Percentiles rank a stretch among this genome's conserved stretches.
These are phyloP conservation scores for Drepana arcuata DNA, from an alignment of 1,140 invertebrate genomes.

Conservation along the genomic window DNA sequence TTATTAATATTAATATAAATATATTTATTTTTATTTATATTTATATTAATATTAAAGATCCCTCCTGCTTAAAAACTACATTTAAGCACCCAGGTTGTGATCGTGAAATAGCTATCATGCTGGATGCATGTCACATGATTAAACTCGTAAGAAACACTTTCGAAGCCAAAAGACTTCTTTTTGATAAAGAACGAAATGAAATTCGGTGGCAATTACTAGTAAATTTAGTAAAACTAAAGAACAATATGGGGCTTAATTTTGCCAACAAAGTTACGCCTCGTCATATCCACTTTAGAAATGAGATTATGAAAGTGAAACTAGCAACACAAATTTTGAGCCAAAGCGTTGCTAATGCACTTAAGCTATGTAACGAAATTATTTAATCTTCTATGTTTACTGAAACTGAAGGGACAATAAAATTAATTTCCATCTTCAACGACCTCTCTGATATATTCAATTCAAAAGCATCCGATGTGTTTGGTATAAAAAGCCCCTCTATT, in stretches of 20 bases:
- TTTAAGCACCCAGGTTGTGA: constrained; percentile 13
- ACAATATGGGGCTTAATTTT: constrained; percentile 11
- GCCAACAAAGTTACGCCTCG: constrained; percentile 16
- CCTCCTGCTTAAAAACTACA: constrained; percentile 9
- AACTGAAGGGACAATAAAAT: constrained; percentile 13
- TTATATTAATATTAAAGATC: constrained; percentile 2
- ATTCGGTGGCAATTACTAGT: constrained; percentile 14
- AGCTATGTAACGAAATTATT: constrained; percentile 10
- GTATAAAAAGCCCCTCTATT: constrained; percentile 12
- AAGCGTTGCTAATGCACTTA: constrained; percentile 16
- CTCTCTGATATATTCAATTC: constrained; percentile 22
- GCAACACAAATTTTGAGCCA: constrained; percentile 15
- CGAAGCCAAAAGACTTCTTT: constrained; percentile 14
- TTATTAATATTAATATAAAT: too few relatives aligned
- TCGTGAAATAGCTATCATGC: constrained; percentile 10
- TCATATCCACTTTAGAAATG: constrained; percentile 18
- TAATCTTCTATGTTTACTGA: constrained; percentile 10
- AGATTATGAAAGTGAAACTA: constrained; percentile 23
- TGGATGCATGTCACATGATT: constrained; percentile 15
- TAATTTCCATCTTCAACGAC: constrained; percentile 19
- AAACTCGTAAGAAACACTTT: constrained; percentile 18
- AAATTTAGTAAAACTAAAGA: constrained; percentile 18
- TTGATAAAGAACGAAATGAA: constrained; percentile 8
- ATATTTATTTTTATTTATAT: too few relatives aligned
- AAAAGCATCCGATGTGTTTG: constrained; percentile 3